These are phyloP conservation scores for Cygnus atratus DNA, from an alignment of 2,113 vertebrate species.

Conservation along the genomic window DNA sequence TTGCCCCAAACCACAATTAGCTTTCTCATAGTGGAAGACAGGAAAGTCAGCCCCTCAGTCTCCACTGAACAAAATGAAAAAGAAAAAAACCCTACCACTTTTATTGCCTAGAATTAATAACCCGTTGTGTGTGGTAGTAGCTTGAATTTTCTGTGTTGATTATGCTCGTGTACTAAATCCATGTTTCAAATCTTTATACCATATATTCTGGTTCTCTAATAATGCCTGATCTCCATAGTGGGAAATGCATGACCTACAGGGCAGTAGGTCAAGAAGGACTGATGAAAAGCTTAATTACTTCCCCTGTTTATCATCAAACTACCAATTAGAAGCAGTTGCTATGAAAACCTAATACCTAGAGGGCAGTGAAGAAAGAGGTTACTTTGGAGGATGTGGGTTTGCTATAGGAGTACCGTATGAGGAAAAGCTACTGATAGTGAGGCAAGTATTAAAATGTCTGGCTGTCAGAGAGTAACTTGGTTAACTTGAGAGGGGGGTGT, in stretches of 20 bases:
- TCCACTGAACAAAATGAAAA: not conserved
- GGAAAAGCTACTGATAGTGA: not conserved
- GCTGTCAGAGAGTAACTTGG: not conserved
- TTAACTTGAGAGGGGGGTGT: not conserved
- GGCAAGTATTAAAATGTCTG: not conserved
- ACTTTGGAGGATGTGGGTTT: not conserved
- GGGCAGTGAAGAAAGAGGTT: not conserved
- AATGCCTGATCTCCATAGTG: not conserved
- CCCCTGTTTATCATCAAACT: not conserved
- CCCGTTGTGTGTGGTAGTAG: not conserved
- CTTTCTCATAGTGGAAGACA: not conserved
- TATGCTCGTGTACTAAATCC: not conserved
- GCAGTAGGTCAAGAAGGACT: not conserved
- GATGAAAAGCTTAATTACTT: slow-evolving; percentile 27
- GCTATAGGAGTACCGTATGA: fast-evolving
- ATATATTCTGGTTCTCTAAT: not conserved
- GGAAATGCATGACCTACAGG: not conserved
- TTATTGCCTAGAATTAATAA: not conserved
- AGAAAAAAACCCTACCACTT: fast-evolving
- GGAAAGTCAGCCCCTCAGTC: not conserved
- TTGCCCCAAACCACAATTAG: not conserved
- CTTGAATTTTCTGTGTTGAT: not conserved
- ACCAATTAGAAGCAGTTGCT: slow-evolving; percentile 17
- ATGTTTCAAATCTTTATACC: not conserved
- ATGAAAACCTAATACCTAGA: not conserved